Evolutionary conservation across 2,797 vertebrate species (phyloP).

Genomic region (Brachyalestes nurse): DNA sequence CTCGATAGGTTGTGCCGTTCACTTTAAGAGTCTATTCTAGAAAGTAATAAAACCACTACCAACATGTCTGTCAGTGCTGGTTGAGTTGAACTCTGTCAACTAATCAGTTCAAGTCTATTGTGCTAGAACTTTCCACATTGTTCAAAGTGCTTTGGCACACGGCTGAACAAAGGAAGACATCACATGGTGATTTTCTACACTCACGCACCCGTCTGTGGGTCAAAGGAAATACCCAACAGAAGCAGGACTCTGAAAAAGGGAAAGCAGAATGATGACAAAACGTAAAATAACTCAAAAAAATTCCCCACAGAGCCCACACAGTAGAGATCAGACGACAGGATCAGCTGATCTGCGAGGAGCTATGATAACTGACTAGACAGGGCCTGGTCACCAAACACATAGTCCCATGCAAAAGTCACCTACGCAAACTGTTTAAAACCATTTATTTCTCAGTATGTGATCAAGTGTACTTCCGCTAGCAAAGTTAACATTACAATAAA

Average conservation of each 20-base stretch:
- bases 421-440: no score
- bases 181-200: neutral
- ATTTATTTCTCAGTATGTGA: no score
- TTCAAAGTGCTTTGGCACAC: conserved; percentile 21
- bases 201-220: neutral
- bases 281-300: neutral
- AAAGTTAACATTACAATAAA: no score
- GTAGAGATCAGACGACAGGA: neutral
- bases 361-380: neutral
- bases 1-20: neutral
- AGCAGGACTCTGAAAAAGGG: neutral
- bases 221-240: neutral
- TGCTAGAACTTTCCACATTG: conserved; percentile 30
- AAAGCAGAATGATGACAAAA: neutral
- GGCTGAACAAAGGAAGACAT: conserved; percentile 33
- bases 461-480: no score
- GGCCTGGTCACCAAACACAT: neutral
- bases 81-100: neutral
- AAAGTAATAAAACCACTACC: neutral
- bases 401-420: neutral
- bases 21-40: neutral
- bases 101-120: conserved; percentile 20
- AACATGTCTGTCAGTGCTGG: neutral
- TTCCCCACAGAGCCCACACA: neutral
- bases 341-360: neutral